These are phyloP conservation scores for Diorhabda elongata DNA, from an alignment of 1,140 invertebrate species.

Conservation along the genomic window DNA sequence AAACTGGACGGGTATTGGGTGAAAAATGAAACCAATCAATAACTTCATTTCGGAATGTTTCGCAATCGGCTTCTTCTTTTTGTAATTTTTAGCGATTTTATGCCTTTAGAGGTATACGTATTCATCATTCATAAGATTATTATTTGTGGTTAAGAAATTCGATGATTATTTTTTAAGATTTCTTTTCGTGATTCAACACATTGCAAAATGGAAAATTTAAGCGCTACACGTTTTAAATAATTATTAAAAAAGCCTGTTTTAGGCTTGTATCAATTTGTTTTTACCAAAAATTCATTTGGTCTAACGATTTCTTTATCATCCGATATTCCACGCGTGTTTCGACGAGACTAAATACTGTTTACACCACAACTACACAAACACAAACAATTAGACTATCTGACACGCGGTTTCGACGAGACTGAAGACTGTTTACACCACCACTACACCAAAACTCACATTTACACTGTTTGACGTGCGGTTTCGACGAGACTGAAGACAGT, in stretches of 20 bases:
- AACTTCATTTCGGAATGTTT: conserved; percentile 11
- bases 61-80: neutral
- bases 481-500: too few species aligned
- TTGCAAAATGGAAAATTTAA: neutral
- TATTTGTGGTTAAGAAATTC: neutral
- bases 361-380: too few species aligned
- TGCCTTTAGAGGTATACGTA: neutral
- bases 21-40: conserved; percentile 17
- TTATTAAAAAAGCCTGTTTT: neutral
- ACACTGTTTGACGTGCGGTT: too few species aligned
- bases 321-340: too few species aligned
- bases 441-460: too few species aligned
- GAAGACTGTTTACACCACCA: too few species aligned
- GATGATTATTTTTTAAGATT: neutral
- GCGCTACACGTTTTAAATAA: neutral
- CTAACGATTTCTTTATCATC: too few species aligned
- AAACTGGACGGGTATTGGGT: conserved; percentile 15
- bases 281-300: neutral
- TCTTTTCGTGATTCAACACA: neutral
- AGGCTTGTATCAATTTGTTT: neutral
- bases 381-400: too few species aligned
- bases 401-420: too few species aligned
- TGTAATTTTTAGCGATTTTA: neutral
- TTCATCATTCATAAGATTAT: neutral
- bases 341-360: too few species aligned